Evolutionary conservation across 2,113 vertebrate species (phyloP), one percentile per base, ranked within the genome.

Genomic region (Greenwoodochromis staneri): DNA sequence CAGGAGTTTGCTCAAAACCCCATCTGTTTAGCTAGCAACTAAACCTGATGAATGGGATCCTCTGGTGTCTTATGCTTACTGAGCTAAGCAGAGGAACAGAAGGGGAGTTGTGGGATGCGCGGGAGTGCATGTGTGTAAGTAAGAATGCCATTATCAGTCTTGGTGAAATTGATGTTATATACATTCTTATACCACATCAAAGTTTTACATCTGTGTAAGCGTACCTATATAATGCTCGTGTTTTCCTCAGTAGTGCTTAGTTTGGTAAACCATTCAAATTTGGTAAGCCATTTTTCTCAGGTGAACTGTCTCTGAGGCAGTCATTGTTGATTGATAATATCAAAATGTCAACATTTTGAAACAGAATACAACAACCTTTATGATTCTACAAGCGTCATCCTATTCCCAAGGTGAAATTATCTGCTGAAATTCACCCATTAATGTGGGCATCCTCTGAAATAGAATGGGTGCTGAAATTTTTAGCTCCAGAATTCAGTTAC

Each of bases 11-110:
- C 88, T 91, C 90, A 90, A 90, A 93, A 93, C 91, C 90, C 94
- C 93, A 95, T 95, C 93, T 96, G 95, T 95, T 94, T 95, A 92
- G 92, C 91, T 93, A 34, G 85, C 54, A 21, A 92, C 85, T 88
- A 93, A 92, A 93, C 88, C 94, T 94, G 92, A 95, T 95, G 93
- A 95, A 95, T 94, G 90, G 88, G 84, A 93, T 89, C 90, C 89
- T 89, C 85, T 88, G 83, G 91, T 88, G 90, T 87, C 89, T 88
- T 86, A 76, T 90, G 91, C 83, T 93, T 71, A 91, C 87, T 88
- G 94, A 91, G 83, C 85, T 83, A 80, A 90, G 86, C 87, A 40
- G 82, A 90, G 81, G 61, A 92, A 84, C 90, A 92, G 88, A 91
- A 91, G 92, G 87, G 85, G 78, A 84, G 76, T 84, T 85, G 59